Conservation (phyloP, 2,888 invertebrate species). For the Actias luna region DNA sequence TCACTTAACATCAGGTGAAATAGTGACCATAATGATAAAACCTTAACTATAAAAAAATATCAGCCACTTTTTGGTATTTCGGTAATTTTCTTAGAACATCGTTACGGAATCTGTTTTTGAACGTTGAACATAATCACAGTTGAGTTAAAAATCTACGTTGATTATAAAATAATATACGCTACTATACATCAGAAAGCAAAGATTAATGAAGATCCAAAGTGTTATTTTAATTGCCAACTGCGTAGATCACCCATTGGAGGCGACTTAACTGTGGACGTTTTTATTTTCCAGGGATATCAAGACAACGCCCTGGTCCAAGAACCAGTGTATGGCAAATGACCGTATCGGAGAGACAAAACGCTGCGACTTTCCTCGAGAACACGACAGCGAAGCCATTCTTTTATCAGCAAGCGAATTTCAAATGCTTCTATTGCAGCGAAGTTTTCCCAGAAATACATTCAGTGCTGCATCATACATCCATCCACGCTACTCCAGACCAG, state of each 20-base stretch:
- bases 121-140: too few relatives aligned
- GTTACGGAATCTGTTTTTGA: too few relatives aligned
- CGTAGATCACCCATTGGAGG: not conserved
- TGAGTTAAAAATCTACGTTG: too few relatives aligned
- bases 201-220: not conserved
- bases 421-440: slow-evolving; percentile 72
- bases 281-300: slow-evolving; percentile 30
- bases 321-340: slow-evolving; percentile 78
- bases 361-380: slow-evolving; percentile 65
- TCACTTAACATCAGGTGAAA: too few relatives aligned
- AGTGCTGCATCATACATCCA: slow-evolving; percentile 55
- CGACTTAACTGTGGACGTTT: not conserved
- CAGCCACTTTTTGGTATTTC: too few relatives aligned
- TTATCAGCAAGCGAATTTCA: slow-evolving; percentile 73
- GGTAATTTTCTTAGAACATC: too few relatives aligned
- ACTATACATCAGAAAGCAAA: not conserved
- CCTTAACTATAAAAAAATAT: too few relatives aligned
- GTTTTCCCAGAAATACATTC: slow-evolving; percentile 66
- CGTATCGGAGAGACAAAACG: slow-evolving; percentile 68
- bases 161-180: too few relatives aligned
- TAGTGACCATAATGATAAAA: too few relatives aligned
- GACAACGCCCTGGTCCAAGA: slow-evolving; percentile 44
- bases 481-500: slow-evolving; percentile 57
- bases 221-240: not conserved
- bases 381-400: slow-evolving; percentile 70